Evolutionary conservation across 30 jellyfish, hydroid and myxozoan species (phyloP).

Genomic region (Catostylus mosaicus): DNA sequence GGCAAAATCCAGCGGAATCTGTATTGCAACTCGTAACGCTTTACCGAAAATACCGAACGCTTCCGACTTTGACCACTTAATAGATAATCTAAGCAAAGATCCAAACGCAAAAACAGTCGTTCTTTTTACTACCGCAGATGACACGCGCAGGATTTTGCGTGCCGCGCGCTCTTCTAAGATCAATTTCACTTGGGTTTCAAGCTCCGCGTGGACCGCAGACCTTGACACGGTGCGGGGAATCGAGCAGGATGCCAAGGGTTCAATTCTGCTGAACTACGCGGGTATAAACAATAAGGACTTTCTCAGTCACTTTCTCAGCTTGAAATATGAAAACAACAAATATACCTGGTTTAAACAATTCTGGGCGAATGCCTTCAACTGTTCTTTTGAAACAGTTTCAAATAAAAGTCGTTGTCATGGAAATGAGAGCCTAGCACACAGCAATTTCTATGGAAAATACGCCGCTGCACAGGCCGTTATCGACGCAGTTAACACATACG

Average conservation of each 20-base stretch:
- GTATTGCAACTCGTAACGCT: slow-evolving; percentile 45
- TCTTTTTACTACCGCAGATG: slow-evolving; percentile 52
- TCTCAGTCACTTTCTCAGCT: not conserved
- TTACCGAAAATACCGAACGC: slow-evolving; percentile 29
- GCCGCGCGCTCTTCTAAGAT: slow-evolving; percentile 35
- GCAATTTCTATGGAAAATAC: slow-evolving; percentile 16
- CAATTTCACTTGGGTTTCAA: slow-evolving; percentile 18
- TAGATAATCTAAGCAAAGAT: slow-evolving; percentile 13
- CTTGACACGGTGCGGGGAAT: slow-evolving; percentile 20
- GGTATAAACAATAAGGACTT: slow-evolving; percentile 24
- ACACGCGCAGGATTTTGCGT: slow-evolving; percentile 15
- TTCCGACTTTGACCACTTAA: slow-evolving; percentile 40
- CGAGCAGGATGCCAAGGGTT: slow-evolving; percentile 26
- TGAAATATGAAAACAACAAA: slow-evolving; percentile 10
- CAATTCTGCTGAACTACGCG: slow-evolving; percentile 1
- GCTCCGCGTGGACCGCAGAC: slow-evolving; percentile 36
- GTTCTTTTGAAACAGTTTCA: slow-evolving; percentile 3
- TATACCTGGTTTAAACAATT: slow-evolving; percentile 56
- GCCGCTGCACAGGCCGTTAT: slow-evolving; percentile 52
- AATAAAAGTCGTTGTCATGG: slow-evolving; percentile 15
- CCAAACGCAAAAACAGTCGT: slow-evolving; percentile 39
- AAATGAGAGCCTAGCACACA: slow-evolving; percentile 11
- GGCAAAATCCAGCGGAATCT: slow-evolving; percentile 13
- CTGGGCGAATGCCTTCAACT: slow-evolving; percentile 55
- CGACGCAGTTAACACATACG: slow-evolving; percentile 42